Evolutionary conservation across 2,113 vertebrate genomes (phyloP), one percentile per base, ranked within the genome.

Genomic region (Carlito syrichta): DNA sequence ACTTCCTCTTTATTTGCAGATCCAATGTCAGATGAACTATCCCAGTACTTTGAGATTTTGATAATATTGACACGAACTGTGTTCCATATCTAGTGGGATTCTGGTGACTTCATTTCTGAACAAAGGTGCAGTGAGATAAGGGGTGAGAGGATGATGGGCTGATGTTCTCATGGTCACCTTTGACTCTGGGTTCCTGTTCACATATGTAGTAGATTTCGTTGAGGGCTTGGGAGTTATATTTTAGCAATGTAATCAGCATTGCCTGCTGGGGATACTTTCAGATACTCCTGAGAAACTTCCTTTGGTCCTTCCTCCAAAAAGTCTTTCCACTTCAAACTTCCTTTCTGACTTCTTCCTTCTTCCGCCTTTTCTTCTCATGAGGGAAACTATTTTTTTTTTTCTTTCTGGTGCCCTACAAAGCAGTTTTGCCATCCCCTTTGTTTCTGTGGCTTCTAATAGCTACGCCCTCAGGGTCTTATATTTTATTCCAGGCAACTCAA

Each of bases 261-360:
- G 83, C 62, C n/a, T 23, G 1, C 10, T 38, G 30, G 58, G 13
- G 50, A 76, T 85, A 81, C 25, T 27, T 92, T 81, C 48, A 91
- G 73, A 54, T 9, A 66, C 56, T 56, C 8, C 48, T 91, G 50
- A 93, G 73, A 93, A 69, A 82, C 71, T 93, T 91, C 62, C 40
- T 91, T 94, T 95, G 87, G 12, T n/a, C 27, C 32, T 81, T 97
- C 22, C 69, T 43, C 52, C 32, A 71, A 86, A 22, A 84, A 89
- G 30, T 58, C 30, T 56, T 96, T 94, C 10, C 13, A 78, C 54
- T 95, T 48, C 8, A 92, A 30, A 90, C 23, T 78, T 93, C 48
- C 32, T 73, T 83, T 58, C 22, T 30, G 38, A 85, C 32, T 76
- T 58, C 19, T 83, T 93, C 58, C 10, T 73, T 62, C 22, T 84